Conservation (phyloP, 2,113 vertebrate species). For the Gnathonemus longibarbis region DNA sequence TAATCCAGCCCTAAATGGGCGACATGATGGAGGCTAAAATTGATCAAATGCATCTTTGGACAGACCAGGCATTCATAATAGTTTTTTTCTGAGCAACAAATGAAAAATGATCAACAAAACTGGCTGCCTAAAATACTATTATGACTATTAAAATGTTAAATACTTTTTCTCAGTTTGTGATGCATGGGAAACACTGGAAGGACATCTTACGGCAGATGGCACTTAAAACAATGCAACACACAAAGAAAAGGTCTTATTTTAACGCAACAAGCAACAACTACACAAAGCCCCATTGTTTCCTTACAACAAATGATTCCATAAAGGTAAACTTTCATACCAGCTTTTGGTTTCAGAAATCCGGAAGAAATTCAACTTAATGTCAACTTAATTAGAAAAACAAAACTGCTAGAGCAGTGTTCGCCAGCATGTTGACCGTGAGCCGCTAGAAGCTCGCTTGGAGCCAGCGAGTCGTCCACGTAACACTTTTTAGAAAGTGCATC, state of each 20-base stretch:
- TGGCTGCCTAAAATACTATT: background rate
- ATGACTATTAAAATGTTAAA: slow-evolving; percentile 7
- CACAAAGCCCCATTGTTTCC: background rate
- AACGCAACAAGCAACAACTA: background rate
- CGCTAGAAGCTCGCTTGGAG: background rate
- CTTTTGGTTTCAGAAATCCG: background rate
- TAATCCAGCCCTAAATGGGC: slow-evolving; percentile 51
- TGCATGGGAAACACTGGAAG: background rate
- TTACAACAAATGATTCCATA: background rate
- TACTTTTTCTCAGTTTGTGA: background rate
- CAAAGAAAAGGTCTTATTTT: background rate
- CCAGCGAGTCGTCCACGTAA: background rate
- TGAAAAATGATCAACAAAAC: background rate
- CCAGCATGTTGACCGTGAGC: background rate
- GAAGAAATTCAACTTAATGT: background rate
- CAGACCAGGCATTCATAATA: slow-evolving; percentile 12
- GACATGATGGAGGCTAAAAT: slow-evolving; percentile 42
- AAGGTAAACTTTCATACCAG: background rate
- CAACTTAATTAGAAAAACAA: background rate
- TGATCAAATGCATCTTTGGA: slow-evolving; percentile 46
- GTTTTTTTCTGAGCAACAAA: background rate
- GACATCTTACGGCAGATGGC: background rate
- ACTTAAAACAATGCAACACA: background rate
- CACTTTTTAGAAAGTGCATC: background rate
- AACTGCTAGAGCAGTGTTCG: background rate